These are phyloP conservation scores for Sinocyclocheilus grahami DNA, from an alignment of 2,113 vertebrate genomes.

Conservation along the genomic window DNA sequence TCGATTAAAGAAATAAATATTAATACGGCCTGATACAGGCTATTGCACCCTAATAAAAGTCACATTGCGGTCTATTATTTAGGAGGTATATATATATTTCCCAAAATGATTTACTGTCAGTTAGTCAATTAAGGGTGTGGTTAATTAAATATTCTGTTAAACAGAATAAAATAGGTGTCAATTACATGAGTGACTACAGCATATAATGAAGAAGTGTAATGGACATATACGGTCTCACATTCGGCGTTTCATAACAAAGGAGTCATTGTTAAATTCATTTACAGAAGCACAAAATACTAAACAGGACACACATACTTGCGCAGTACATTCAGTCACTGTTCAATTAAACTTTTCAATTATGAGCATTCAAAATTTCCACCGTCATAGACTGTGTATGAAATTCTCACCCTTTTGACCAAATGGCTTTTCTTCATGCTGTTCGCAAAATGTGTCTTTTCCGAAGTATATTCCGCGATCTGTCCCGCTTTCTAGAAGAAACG, in stretches of 20 bases:
- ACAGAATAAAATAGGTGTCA: not conserved
- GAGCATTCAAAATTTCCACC: not conserved
- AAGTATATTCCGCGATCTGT: slow-evolving; percentile 11
- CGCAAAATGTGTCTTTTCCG: not conserved
- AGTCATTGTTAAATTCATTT: not conserved
- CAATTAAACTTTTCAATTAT: not conserved
- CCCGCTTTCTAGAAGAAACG: not conserved
- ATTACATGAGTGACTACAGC: not conserved
- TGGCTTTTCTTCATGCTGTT: slow-evolving; percentile 86
- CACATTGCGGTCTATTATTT: not conserved
- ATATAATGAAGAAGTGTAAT: not conserved
- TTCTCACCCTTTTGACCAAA: slow-evolving; percentile 82
- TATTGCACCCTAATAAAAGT: not conserved
- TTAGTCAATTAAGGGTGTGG: slow-evolving; percentile 5
- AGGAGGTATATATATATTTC: not conserved
- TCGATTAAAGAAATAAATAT: too few species aligned
- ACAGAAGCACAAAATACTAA: too few species aligned
- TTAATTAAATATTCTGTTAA: not conserved
- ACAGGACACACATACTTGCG: not conserved
- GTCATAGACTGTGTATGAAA: not conserved
- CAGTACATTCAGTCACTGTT: not conserved
- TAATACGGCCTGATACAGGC: too few species aligned
- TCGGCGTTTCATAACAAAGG: slow-evolving; percentile 40
- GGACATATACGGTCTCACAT: not conserved
- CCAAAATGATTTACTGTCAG: not conserved